Base-by-base conservation (phyloP, 2,113 vertebrate species). In the Platysternon megacephalum region DNA sequence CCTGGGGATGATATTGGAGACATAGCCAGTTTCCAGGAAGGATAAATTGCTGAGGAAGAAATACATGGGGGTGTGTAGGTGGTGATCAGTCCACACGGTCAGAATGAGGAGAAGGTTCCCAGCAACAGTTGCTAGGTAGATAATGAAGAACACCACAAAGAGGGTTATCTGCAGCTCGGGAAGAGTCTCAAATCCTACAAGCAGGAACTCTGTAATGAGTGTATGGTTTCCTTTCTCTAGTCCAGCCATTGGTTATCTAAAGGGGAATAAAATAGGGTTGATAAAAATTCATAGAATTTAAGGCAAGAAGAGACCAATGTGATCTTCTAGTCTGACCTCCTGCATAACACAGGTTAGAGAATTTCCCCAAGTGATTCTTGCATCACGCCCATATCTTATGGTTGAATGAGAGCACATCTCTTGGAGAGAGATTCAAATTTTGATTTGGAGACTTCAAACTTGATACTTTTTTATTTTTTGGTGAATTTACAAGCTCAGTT, bases 41-140 rank as follows among this genome's bases (percentile, higher is more conserved):
- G 95, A 97, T 72, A 97, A 96, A 93, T 96, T 95, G 9, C 51
- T 8, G 86, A 95, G 93, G 82, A 96, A 94, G 42, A 95, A 96
- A 35, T 95, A 95, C 91, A 96, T 94, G 10, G 93, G 88, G 2
- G 90, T 91, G 81, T 97, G 92, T 42, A 95, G 93, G 32, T 87
- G 90, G 65, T 35, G 46, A 46, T 95, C 88, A 53, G 86, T 29
- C 52, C 86, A 53, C 4, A 91, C 90, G n/a, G 93, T 82, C 11
- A 85, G 78, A 11, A 95, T 93, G n/a, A 97, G 90, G 4, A 58
- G 56, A 42, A 96, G n/a, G 17, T 94, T 94, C 24, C 90, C 89
- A 42, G 84, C 35, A 48, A 95, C 44, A 26, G 93, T 94, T 49
- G 92, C 46, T 58, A 94, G 28, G 44, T 96, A 96, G 32, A 82